phyloP scores from a whole-genome alignment of 2,113 vertebrate species.

The Cottus gobio region DNA sequence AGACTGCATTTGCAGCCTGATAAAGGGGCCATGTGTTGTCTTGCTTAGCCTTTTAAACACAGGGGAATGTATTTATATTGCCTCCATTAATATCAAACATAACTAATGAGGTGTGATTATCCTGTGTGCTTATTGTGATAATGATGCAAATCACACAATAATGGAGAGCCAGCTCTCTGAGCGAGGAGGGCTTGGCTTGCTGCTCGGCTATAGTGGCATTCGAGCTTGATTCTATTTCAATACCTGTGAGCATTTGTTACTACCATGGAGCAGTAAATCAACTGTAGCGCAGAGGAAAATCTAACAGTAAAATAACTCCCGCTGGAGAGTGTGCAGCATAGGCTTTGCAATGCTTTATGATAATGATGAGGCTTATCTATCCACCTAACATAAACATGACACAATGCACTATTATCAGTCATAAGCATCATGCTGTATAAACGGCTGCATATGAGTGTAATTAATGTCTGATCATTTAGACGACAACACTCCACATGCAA shows the following conservation, averaged over 20 bases:
- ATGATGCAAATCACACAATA: conserved; percentile 69
- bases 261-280: conserved; percentile 67
- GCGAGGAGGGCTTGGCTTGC: conserved; percentile 39
- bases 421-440: conserved; percentile 29
- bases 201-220: conserved; percentile 57
- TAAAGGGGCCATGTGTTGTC: conserved; percentile 69
- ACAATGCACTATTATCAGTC: conserved; percentile 47
- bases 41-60: conserved; percentile 72
- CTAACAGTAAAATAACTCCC: conserved; percentile 66
- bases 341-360: conserved; percentile 49
- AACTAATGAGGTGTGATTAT: conserved; percentile 85
- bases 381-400: conserved; percentile 57
- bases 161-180: conserved; percentile 63
- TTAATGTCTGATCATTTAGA: conserved; percentile 45
- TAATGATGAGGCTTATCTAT: conserved; percentile 60
- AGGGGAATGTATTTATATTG: conserved; percentile 79
- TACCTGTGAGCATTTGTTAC: conserved; percentile 70
- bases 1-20: conserved; percentile 67
- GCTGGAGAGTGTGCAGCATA: conserved; percentile 42
- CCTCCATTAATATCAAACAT: conserved; percentile 82
- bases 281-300: conserved; percentile 53
- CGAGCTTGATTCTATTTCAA: conserved; percentile 63
- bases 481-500: not conserved
- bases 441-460: conserved; percentile 22
- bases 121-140: conserved; percentile 75